phyloP scores from a whole-genome alignment of 1,140 invertebrate genomes.

The Planococcus citri region DNA sequence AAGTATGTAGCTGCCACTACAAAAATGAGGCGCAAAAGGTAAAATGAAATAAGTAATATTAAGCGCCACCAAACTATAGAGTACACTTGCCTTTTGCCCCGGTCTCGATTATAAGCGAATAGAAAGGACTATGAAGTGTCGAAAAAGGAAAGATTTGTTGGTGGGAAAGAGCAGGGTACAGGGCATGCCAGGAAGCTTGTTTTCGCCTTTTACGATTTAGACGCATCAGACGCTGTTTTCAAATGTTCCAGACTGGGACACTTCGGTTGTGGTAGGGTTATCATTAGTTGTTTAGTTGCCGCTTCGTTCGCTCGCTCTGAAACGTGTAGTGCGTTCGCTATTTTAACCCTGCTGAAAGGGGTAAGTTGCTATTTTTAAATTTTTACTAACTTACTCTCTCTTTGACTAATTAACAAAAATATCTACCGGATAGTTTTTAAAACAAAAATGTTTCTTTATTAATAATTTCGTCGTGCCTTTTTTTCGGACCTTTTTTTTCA shows the following conservation, averaged over 20 bases:
- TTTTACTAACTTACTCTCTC: background rate
- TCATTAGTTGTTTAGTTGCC: constrained; percentile 15
- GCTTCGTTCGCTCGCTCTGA: constrained; percentile 1
- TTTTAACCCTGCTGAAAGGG: constrained; percentile 8
- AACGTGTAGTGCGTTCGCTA: background rate
- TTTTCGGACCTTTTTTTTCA: background rate
- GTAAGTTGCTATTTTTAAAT: constrained; percentile 8
- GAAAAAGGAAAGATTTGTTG: constrained; percentile 13
- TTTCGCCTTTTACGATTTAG: constrained; percentile 17
- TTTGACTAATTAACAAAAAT: background rate
- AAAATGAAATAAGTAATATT: too few relatives aligned
- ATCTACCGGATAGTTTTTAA: too few relatives aligned
- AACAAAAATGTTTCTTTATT: too few relatives aligned
- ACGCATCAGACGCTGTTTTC: constrained; percentile 12
- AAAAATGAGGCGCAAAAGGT: too few relatives aligned
- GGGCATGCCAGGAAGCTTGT: constrained; percentile 14
- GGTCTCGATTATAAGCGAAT: too few relatives aligned
- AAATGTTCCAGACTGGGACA: constrained; percentile 12
- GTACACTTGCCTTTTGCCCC: background rate
- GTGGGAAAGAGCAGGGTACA: background rate
- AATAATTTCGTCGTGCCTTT: background rate
- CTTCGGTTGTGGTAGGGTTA: constrained; percentile 7
- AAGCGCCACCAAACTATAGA: background rate
- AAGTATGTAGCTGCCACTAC: too few relatives aligned
- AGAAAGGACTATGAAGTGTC: background rate